Base-by-base conservation (phyloP, 2,888 invertebrate species). In the Lobophora halterata region DNA sequence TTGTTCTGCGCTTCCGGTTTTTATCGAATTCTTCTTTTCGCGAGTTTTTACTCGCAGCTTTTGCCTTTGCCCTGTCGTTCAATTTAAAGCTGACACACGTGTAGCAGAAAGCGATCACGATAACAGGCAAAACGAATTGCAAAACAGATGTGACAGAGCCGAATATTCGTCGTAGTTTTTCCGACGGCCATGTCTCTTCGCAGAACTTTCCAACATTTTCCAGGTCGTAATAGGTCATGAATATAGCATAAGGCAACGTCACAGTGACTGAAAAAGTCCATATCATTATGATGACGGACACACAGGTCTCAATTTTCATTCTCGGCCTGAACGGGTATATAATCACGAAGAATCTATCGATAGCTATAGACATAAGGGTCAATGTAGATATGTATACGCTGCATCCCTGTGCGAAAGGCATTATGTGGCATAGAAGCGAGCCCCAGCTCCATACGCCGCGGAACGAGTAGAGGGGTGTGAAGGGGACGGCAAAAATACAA, bases 371-470 rank as follows among this genome's bases (percentile, higher is more conserved):
- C 57, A 97, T 98, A 49, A 99, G 90, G 3, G 99, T 99, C 61
- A 99, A 89, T 0, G 98, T 98, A 46, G 97, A 97, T 68, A 99
- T 97, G 90, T 98, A 99, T 55, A 99, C 97, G 72, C 97, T 97
- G 63, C 96, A 95, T 34, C 97, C 98, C 79, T 97, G 97, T 39
- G 97, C 95, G 79, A 95, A 97, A 34, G 98, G 95, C 46, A 98
- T 95, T 61, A 98, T 87, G 75, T 98, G 97, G 71, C 99, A 99
- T 46, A 98, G 89, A 0, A 93, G 89, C 11, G 92, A 90, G 0
- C 99, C 99, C 85, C 98, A 98, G 24, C 96, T 91, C 99, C 99
- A 99, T 27, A 93, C 90, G 2, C 93, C 94, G 54, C 96, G 89
- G 68, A 98, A 98, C 0, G 96, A 95, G 73, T 98, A 97, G 0